phyloP scores from a whole-genome alignment of 2,888 invertebrate genomes.

The Augiades crinisus region DNA sequence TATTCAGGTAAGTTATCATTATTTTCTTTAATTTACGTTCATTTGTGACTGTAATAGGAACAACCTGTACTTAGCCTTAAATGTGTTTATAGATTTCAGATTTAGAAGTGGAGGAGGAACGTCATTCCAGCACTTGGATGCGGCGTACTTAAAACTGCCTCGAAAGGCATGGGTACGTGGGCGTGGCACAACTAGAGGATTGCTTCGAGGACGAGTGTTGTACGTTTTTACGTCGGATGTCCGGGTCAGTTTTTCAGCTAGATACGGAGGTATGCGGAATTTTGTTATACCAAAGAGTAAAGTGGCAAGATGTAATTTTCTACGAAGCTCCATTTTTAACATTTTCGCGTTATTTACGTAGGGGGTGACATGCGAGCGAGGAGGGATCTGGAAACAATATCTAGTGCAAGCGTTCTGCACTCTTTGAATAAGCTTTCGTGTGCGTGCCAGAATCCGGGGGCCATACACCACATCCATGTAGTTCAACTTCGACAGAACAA shows the following conservation, averaged over 20 bases:
- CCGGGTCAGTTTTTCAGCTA: background rate
- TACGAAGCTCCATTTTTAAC: background rate
- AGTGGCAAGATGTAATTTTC: background rate
- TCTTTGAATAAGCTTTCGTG: background rate
- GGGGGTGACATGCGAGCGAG: background rate
- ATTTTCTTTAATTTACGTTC: too few species aligned
- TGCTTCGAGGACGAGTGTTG: background rate
- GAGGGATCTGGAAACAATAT: background rate
- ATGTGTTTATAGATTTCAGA: too few species aligned
- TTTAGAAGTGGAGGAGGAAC: constrained; percentile 6
- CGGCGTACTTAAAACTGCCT: constrained; percentile 1
- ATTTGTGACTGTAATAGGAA: too few species aligned
- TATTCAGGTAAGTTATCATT: too few species aligned
- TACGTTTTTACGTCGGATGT: background rate
- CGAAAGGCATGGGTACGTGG: background rate
- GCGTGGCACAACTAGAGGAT: background rate
- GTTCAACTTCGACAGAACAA: background rate
- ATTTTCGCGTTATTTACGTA: background rate
- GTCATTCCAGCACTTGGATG: constrained; percentile 7
- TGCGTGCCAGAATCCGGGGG: background rate
- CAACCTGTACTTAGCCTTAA: too few species aligned
- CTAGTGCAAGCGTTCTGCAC: too few species aligned
- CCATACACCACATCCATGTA: too few species aligned
- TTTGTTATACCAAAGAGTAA: background rate
- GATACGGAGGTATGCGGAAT: background rate